A percentile compares a stretch with the other conserved stretches of the same genome.
These are phyloP conservation scores for Candoia aspera DNA, from an alignment of 2,113 vertebrate genomes.

Conservation along the genomic window DNA sequence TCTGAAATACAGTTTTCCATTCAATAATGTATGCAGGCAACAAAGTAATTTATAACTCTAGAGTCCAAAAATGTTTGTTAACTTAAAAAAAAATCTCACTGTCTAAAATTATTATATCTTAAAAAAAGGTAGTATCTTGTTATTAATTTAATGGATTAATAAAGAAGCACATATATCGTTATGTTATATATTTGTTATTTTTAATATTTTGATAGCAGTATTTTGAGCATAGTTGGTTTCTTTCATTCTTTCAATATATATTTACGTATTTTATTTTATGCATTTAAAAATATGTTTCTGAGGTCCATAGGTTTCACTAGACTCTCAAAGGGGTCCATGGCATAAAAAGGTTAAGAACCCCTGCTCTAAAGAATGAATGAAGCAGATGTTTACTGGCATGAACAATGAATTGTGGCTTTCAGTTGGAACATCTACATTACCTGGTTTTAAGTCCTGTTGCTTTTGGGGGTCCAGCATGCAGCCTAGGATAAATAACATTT, in stretches of 20 bases:
- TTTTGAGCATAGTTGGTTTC: background rate
- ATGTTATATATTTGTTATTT: background rate
- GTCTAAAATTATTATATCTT: background rate
- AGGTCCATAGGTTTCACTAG: background rate
- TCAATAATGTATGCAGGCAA: no score
- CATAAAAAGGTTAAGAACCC: background rate
- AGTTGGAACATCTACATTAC: background rate
- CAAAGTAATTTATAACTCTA: no score
- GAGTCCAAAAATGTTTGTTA: no score
- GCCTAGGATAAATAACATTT: background rate
- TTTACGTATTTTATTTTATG: background rate
- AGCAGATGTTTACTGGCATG: background rate
- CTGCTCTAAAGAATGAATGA: background rate
- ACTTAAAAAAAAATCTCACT: background rate
- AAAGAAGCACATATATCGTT: background rate
- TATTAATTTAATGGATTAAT: background rate
- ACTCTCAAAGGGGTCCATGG: background rate
- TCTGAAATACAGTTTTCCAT: no score
- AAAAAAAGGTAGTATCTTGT: background rate
- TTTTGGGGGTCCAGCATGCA: background rate
- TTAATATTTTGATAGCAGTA: background rate
- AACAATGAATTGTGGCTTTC: background rate
- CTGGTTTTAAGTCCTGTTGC: background rate
- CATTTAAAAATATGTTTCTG: background rate
- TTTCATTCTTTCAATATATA: no score